Conservation (phyloP, 2,113 vertebrate genomes). For the Sphaerodactylus townsendi region DNA sequence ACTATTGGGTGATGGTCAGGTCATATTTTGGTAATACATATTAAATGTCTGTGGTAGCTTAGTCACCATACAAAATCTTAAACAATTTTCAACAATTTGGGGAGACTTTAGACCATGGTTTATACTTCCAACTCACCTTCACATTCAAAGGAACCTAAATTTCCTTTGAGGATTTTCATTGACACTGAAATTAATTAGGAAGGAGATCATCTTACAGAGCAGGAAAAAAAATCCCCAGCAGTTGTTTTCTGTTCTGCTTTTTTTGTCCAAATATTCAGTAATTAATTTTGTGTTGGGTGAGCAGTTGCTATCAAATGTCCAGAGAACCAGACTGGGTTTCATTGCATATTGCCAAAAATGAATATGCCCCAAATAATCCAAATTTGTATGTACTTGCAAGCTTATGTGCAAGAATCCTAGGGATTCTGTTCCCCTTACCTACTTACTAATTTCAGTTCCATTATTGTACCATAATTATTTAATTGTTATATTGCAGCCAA, state of each 20-base stretch:
- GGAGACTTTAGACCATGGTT: background rate
- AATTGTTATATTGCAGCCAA: background rate
- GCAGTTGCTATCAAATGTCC: constrained; percentile 6
- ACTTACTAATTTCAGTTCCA: background rate
- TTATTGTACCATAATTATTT: background rate
- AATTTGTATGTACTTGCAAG: background rate
- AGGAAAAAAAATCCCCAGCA: background rate
- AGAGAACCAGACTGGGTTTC: background rate
- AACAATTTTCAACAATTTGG: background rate
- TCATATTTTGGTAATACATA: too few relatives aligned
- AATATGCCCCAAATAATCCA: background rate
- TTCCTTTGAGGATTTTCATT: background rate
- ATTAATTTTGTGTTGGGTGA: background rate
- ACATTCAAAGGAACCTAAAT: background rate
- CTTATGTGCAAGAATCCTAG: background rate
- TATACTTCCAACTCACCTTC: background rate
- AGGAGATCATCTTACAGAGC: background rate
- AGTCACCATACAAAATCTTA: background rate
- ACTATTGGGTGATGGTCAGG: too few relatives aligned
- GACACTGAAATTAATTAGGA: constrained; percentile 3
- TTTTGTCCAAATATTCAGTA: background rate
- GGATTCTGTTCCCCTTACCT: background rate
- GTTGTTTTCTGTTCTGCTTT: accelerated
- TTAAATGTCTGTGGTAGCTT: too few relatives aligned
- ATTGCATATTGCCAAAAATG: background rate